phyloP scores from a whole-genome alignment of 2,888 invertebrate species.

The Congeria kusceri region DNA sequence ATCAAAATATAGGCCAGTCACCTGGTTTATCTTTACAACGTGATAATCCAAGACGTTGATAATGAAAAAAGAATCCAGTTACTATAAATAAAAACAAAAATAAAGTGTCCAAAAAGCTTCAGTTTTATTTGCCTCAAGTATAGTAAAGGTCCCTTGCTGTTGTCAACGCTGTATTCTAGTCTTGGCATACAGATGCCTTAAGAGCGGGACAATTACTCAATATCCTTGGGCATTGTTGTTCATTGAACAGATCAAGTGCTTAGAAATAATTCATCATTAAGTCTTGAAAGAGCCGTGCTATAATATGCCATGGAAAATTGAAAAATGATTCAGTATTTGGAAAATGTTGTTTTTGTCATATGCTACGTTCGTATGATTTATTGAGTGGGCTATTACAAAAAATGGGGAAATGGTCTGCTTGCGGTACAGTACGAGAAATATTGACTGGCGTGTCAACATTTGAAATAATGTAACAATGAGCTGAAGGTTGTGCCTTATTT shows the following conservation, averaged over 20 bases:
- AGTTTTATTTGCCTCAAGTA: too few relatives aligned
- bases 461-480: conserved; percentile 14
- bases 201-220: conserved; percentile 1
- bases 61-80: too few relatives aligned
- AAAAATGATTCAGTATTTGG: conserved; percentile 59
- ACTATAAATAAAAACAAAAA: too few relatives aligned
- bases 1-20: too few relatives aligned
- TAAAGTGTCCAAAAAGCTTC: too few relatives aligned
- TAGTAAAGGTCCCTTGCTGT: too few relatives aligned
- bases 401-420: conserved; percentile 18
- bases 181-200: too few relatives aligned
- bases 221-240: not conserved
- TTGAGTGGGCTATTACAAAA: conserved; percentile 25
- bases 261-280: conserved; percentile 50
- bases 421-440: conserved; percentile 24
- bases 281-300: conserved; percentile 39
- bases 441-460: conserved; percentile 54
- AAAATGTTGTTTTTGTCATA: conserved; percentile 54
- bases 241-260: conserved; percentile 19
- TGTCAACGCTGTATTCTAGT: too few relatives aligned
- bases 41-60: too few relatives aligned
- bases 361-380: conserved; percentile 46
- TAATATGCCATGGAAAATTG: conserved; percentile 53
- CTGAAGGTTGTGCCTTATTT: too few relatives aligned
- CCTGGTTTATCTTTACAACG: too few relatives aligned